Conservation (phyloP, 1,140 invertebrate species). For the Euwallacea similis region DNA sequence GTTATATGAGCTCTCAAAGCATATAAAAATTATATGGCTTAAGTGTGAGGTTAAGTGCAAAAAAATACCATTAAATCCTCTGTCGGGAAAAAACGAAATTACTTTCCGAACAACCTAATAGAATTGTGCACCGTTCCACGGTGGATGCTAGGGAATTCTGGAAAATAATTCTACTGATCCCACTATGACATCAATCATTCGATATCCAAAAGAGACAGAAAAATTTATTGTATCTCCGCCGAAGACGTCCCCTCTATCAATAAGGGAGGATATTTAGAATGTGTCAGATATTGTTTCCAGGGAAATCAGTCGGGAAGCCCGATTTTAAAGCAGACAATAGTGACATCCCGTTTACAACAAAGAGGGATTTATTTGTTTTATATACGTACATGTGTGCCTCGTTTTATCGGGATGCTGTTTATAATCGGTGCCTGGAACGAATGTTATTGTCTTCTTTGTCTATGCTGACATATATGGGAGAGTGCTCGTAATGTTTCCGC, state of each 20-base stretch:
- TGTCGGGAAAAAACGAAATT: no score
- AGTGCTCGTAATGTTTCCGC: no score
- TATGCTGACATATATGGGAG: no score
- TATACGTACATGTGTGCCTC: not conserved
- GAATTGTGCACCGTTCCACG: no score
- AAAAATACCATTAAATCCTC: no score
- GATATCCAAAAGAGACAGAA: not conserved
- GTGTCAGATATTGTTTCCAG: constrained; percentile 1
- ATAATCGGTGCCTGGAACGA: not conserved
- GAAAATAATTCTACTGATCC: no score
- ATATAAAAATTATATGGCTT: no score
- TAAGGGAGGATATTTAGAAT: constrained; percentile 3
- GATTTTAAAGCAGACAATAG: constrained; percentile 1
- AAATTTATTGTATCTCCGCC: not conserved
- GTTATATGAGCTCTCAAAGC: no score
- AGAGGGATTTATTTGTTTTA: constrained; percentile 2
- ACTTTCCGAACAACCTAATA: no score
- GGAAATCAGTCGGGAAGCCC: not conserved
- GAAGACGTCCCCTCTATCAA: not conserved
- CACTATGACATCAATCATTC: not conserved
- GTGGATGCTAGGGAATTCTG: no score
- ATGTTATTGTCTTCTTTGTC: not conserved
- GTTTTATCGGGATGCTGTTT: not conserved
- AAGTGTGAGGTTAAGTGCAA: no score
- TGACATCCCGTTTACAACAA: constrained; percentile 2